Base-by-base conservation (phyloP, 2,888 invertebrate genomes). In the Cactoblastis cactorum region DNA sequence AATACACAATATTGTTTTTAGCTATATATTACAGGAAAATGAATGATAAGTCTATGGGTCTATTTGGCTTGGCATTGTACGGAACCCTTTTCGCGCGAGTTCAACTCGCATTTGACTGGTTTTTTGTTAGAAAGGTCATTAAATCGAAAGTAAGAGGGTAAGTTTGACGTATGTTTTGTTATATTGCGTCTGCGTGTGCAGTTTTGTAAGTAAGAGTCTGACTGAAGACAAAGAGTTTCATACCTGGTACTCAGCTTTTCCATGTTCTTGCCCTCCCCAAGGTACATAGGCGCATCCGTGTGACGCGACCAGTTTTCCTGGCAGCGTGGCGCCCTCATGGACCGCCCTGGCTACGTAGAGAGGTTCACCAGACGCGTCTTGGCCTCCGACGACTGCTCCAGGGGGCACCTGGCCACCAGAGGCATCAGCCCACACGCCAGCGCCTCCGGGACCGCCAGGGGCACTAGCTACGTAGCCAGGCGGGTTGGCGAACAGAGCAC, bases 241-340 rank as follows among this genome's bases (percentile, higher is more conserved):
- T 62, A 93, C 94, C 90, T 97, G 94, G 70, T 96, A 97, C 55
- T 94, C 91, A 12, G 86, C 75, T 71, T 95, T 94, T 52, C 93
- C 92, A 62, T 96, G 94, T 71, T 97, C 97, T 33, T 82, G 87
- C 14, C 96, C 96, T 2, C 96, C 96, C 95, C 95, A 97, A 15
- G 96, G 90, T 2, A 96, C 82, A 71, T 95, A 96, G 12, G 94
- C 93, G 37, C 93, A 93, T 19, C 94, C 94, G 70, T 97, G 96
- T 11, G 95, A 93, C 4, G 94, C 91, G 49, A 94, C 91, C 37
- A 95, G 78, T 80, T 97, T 96, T 50, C 97, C 97, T 45, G 97
- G 96, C 58, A 97, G 89, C 38, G 95, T 76, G 47, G 93, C 95
- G 11, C 95, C 96, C 66, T 95, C 94, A 71, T 95, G 95, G 46